Base-by-base conservation (phyloP, 2,888 invertebrate genomes). In the Pseudeuparius sepicola region DNA sequence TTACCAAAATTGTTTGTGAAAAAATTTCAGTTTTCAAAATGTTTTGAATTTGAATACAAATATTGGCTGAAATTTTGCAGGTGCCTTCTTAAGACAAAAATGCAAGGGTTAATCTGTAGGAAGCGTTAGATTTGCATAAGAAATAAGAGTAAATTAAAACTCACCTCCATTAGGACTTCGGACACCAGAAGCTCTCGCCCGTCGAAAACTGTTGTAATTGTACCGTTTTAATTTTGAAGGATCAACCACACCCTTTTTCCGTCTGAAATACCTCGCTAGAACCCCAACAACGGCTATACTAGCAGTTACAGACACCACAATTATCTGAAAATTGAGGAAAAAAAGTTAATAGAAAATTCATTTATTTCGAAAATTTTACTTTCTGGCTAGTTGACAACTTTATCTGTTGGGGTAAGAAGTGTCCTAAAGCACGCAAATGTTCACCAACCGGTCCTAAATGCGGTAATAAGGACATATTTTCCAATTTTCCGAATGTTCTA, bases 201-300 rank as follows among this genome's bases (percentile, higher is more conserved):
- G 67, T 55, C 75, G 75, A n/a, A n/a, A n/a, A 35, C 66, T 74
- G 38, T 65, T 62, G 46, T 70, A 63, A 49, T 67, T 41, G 29
- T 39, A 68, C 43, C 70, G 67, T 38, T 74, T 66, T 5, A 70
- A 66, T 49, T 75, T 73, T 23, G 64, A 56, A 2, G 72, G 61
- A 24, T 75, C 73, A 33, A 77, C 71, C 41, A 72, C 69, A 9
- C 73, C 73, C 53, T 79, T 71, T 38, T 78, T 68, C 35, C 87
- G 70, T 29, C 83, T 75, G 49, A 88, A 65, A 60, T 83, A 86
- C 47, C 80, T 74, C 24, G 90, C 86, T 16, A 92, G 61, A 6
- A 87, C 74, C 23, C 86, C 84, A 24, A 92, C 72, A n/a, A 90
- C 66, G 5, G 84, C 73, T 12, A 87, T 76, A 53, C 90, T 85